Evolutionary conservation across 1,140 invertebrate species (phyloP), one percentile per base, ranked within the genome.

Genomic region (Papilio helenus): DNA sequence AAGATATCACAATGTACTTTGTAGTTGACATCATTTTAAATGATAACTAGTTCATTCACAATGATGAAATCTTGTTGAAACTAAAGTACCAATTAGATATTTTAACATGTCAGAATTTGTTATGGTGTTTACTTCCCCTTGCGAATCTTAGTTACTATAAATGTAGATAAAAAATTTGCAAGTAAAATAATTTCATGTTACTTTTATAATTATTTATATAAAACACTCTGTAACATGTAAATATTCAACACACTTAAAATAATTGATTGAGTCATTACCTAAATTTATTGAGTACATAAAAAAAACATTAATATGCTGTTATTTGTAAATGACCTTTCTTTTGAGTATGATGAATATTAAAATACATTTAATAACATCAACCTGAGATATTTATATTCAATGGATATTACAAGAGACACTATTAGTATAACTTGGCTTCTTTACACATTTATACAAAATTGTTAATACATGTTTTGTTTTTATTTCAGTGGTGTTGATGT

Each of bases 401-500:
- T 46, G 44, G 14, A 46, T 46, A 49, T 49, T 49, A 18, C 14
- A 46, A 39, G 34, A 39, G 34, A 39, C 34, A 8, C 34, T 39
- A 8, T 39, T 39, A 39, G 34, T 39, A 34, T 46, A 46, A 46
- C 44, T 46, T 46, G 34, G 44, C 44, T 46, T 3, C 10, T 46
- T 16, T 46, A 46, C 7, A 42, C 39, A 46, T 46, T 46, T 46
- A 16, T 1, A 46, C 12, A 14, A 46, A 0, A 46, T 46, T 46
- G 10, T 46, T 46, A 16, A 46, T 14, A 14, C 10, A 46, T 5
- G 0, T 73, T 2, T 74, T 46, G 78, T 80, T 79, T 55, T 81
- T 61, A 79, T 84, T 94, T 82, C 94, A 99, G 98, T 95, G 98
- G 98, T 76, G 96, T 99, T 23, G 98, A 99, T 95, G 96, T 99